phyloP scores from a whole-genome alignment of 2,888 invertebrate species.

The Chymomyza amoena region DNA sequence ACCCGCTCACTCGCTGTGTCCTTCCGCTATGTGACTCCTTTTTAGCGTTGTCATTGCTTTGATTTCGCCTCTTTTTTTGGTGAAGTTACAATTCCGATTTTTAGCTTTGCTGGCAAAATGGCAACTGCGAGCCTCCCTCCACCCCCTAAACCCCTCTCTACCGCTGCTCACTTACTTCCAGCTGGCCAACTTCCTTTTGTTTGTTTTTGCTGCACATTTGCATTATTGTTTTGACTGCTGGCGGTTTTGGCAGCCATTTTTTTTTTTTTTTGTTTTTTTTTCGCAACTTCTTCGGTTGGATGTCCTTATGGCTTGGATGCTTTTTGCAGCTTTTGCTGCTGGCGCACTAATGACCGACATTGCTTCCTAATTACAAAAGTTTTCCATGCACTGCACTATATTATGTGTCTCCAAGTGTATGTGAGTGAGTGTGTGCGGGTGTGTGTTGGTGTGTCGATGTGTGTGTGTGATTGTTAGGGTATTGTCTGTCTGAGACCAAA shows the following conservation, averaged over 20 bases:
- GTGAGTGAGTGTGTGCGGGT: neutral
- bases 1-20: neutral
- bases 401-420: slow-evolving; percentile 2
- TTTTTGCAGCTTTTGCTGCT: slow-evolving; percentile 8
- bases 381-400: slow-evolving; percentile 59
- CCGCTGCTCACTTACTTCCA: neutral
- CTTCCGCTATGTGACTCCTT: neutral
- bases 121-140: neutral
- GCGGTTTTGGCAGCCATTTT: slow-evolving; percentile 45
- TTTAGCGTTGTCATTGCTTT: neutral
- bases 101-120: slow-evolving; percentile 37
- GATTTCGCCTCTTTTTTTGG: slow-evolving; percentile 18
- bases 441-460: neutral
- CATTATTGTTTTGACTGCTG: slow-evolving; percentile 69
- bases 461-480: slow-evolving; percentile 1
- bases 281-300: neutral
- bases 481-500: slow-evolving; percentile 8
- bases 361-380: slow-evolving; percentile 74
- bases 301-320: slow-evolving; percentile 1
- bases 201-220: slow-evolving; percentile 49
- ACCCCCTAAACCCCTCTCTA: too few relatives aligned
- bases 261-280: slow-evolving; percentile 4
- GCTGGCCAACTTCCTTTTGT: slow-evolving; percentile 1
- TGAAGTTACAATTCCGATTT: slow-evolving; percentile 28
- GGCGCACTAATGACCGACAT: slow-evolving; percentile 71